Base-by-base conservation (phyloP, 2,797 vertebrate genomes). In the Spinibarbus caldwelli region DNA sequence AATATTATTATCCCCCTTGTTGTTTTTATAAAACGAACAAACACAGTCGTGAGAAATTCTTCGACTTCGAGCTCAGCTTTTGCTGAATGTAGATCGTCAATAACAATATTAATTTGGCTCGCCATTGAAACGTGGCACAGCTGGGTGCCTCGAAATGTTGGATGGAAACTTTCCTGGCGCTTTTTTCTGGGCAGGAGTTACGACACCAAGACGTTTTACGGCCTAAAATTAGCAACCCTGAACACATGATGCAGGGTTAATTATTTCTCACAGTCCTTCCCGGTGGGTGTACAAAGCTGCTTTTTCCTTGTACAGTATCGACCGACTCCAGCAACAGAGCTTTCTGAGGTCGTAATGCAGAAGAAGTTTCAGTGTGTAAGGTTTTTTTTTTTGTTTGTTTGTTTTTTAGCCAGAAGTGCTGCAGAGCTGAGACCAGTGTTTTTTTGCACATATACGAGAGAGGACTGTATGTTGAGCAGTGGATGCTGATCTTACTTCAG, bases 201-300 rank as follows among this genome's bases (percentile, higher is more conserved):
- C 68, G 15, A 85, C 71, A 85, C 9, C 57, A 52, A 78, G 83
- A 38, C 66, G 19, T 88, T 90, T 90, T 88, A 89, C 72, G 73
- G 54, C 78, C 86, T 88, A 88, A 89, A 87, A 89, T 89, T 84
- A 90, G 84, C 86, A 71, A 86, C 80, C 81, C 57, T 81, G 67
- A 85, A 70, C 84, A 87, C 79, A 86, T 83, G 82, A 88, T 70
- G 86, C 78, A 62, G 76, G 86, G 84, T 87, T 89, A 86, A 89
- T 91, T 82, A 79, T 83, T 85, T 84, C 85, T 87, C 78, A 41
- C 67, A 80, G 80, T 59, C 45, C 75, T 82, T 84, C 71, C 79
- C 67, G 29, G 43, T 78, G 77, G 73, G 77, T 72, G 75, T 79
- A 76, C 41, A 57, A 66, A 70, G 41, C 68, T 66, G 75, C 68